A percentile compares a stretch with the other conserved stretches of the same genome.
Conservation (phyloP, 2,888 invertebrate genomes). For the Megaustenia siamemsis region DNA sequence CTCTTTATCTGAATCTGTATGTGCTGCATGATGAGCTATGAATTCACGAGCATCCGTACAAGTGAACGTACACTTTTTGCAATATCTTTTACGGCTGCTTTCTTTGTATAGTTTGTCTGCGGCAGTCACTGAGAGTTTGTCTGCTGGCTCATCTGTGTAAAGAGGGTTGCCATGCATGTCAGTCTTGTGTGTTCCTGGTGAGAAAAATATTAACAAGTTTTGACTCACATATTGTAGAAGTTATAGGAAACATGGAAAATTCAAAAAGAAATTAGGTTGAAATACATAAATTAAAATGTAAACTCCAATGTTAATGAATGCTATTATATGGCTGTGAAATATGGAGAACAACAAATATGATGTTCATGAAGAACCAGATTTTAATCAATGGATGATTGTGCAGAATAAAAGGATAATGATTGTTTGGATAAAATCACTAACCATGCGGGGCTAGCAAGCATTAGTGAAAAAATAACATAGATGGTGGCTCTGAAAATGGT, state of each 20-base stretch:
- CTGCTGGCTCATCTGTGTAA: background rate
- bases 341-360: background rate
- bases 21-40: slow-evolving; percentile 64
- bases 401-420: no score
- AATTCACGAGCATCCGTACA: slow-evolving; percentile 72
- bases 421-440: no score
- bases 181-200: slow-evolving; percentile 16
- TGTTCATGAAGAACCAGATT: background rate
- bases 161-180: slow-evolving; percentile 19
- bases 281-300: background rate
- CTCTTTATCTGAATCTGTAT: background rate
- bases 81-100: slow-evolving; percentile 67
- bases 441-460: no score
- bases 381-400: background rate
- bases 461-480: no score
- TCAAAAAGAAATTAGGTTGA: background rate
- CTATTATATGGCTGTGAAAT: background rate
- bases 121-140: background rate
- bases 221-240: background rate
- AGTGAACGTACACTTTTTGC: slow-evolving; percentile 72
- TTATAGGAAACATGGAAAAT: background rate
- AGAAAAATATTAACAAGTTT: background rate
- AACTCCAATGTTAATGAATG: background rate
- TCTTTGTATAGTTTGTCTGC: slow-evolving; percentile 42
- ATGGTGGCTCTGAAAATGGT: no score